Evolutionary conservation across 2,113 vertebrate genomes (phyloP).

Genomic region (Silurus asotus): DNA sequence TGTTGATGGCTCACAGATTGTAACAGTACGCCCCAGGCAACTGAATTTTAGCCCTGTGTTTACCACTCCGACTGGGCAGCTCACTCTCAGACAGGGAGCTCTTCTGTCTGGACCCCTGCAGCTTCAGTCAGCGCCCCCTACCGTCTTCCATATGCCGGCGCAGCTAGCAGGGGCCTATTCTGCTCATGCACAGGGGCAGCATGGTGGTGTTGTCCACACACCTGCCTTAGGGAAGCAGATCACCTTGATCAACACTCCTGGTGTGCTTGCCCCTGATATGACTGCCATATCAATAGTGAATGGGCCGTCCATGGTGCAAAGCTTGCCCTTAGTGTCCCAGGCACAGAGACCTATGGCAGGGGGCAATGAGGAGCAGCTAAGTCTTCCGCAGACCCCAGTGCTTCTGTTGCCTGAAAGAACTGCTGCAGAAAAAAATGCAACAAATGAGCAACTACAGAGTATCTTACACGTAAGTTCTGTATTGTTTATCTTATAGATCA

Average conservation of each 20-base stretch:
- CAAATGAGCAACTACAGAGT: slow-evolving; percentile 63
- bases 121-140: slow-evolving; percentile 70
- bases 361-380: slow-evolving; percentile 61
- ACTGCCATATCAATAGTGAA: slow-evolving; percentile 75
- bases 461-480: slow-evolving; percentile 64
- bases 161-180: slow-evolving; percentile 72
- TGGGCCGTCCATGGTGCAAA: slow-evolving; percentile 68
- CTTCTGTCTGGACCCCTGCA: slow-evolving; percentile 74
- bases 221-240: slow-evolving; percentile 73
- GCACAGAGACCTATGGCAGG: slow-evolving; percentile 54
- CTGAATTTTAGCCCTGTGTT: slow-evolving; percentile 78
- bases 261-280: slow-evolving; percentile 54
- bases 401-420: slow-evolving; percentile 69
- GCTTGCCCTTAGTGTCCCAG: slow-evolving; percentile 66
- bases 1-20: slow-evolving; percentile 71
- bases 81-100: slow-evolving; percentile 72
- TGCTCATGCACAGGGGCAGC: slow-evolving; percentile 64
- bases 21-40: slow-evolving; percentile 72
- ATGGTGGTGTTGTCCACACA: slow-evolving; percentile 69
- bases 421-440: slow-evolving; percentile 61
- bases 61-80: slow-evolving; percentile 71
- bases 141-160: slow-evolving; percentile 78
- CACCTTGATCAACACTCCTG: slow-evolving; percentile 72
- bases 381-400: slow-evolving; percentile 69
- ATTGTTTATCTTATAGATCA: neutral